These are phyloP conservation scores for Nephotettix cincticeps DNA, from an alignment of 1,140 invertebrate species.

Conservation along the genomic window DNA sequence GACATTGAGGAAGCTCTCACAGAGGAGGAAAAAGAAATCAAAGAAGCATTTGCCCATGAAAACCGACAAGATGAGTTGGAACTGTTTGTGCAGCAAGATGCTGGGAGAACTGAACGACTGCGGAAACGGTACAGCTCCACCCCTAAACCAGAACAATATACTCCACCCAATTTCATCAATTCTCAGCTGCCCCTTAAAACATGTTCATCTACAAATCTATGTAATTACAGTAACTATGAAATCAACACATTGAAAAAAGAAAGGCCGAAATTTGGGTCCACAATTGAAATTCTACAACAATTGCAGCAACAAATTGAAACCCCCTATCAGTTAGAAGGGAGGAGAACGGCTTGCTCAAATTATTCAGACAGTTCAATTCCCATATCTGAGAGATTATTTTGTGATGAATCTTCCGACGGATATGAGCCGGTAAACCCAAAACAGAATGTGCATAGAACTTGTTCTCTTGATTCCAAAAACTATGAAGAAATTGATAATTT, in stretches of 20 bases:
- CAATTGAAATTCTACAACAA: slow-evolving; percentile 77
- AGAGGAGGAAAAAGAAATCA: slow-evolving; percentile 50
- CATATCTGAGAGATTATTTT: slow-evolving; percentile 26
- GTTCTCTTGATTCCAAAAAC: slow-evolving; percentile 4
- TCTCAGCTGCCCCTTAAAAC: slow-evolving; percentile 32
- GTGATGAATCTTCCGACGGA: slow-evolving; percentile 11
- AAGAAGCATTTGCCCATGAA: slow-evolving; percentile 66
- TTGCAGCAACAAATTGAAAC: slow-evolving; percentile 69
- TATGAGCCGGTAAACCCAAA: slow-evolving; percentile 16
- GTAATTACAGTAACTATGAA: slow-evolving; percentile 84
- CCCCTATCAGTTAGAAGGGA: slow-evolving; percentile 43
- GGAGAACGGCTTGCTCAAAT: slow-evolving; percentile 59
- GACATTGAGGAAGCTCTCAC: slow-evolving; percentile 62
- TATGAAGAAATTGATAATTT: slow-evolving; percentile 25
- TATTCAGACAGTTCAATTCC: slow-evolving; percentile 53
- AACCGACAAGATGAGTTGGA: slow-evolving; percentile 70
- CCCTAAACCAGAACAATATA: slow-evolving; percentile 42
- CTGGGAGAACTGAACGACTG: slow-evolving; percentile 74
- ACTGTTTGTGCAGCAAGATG: slow-evolving; percentile 80
- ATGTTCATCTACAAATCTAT: slow-evolving; percentile 54
- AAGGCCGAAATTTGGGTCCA: slow-evolving; percentile 70
- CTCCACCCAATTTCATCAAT: background rate
- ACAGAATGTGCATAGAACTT: slow-evolving; percentile 18
- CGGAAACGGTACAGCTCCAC: slow-evolving; percentile 63
- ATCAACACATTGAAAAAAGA: slow-evolving; percentile 80